phyloP scores from a whole-genome alignment of 1,140 invertebrate species.

The Drosophila triauraria region DNA sequence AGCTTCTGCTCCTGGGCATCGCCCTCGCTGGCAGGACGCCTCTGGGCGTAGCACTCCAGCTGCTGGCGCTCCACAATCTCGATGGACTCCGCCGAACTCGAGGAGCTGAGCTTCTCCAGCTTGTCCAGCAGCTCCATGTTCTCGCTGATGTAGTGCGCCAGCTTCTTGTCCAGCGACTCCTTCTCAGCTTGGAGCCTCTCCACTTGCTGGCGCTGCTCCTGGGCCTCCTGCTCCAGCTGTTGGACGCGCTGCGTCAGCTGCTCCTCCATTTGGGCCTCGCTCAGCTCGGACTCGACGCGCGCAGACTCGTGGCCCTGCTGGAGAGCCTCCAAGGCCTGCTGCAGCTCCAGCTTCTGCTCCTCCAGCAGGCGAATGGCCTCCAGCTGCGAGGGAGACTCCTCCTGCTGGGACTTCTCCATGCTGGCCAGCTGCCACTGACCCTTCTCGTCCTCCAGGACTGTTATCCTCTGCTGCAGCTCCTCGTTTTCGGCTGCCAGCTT shows the following conservation, averaged over 20 bases:
- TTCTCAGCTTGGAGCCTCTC: slow-evolving; percentile 86
- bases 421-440: slow-evolving; percentile 91
- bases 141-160: slow-evolving; percentile 88
- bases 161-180: slow-evolving; percentile 86
- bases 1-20: slow-evolving; percentile 31
- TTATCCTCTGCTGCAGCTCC: slow-evolving; percentile 91
- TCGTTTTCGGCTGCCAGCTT: slow-evolving; percentile 88
- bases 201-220: slow-evolving; percentile 84
- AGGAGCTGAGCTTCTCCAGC: slow-evolving; percentile 89
- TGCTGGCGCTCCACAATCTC: slow-evolving; percentile 89
- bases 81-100: slow-evolving; percentile 89
- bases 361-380: slow-evolving; percentile 74
- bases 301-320: slow-evolving; percentile 67
- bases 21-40: slow-evolving; percentile 39
- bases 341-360: slow-evolving; percentile 73
- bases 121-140: slow-evolving; percentile 89
- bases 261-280: slow-evolving; percentile 88
- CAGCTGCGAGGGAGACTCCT: slow-evolving; percentile 44
- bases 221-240: slow-evolving; percentile 87
- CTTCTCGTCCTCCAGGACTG: slow-evolving; percentile 95
- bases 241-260: slow-evolving; percentile 84
- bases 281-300: slow-evolving; percentile 89
- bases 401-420: slow-evolving; percentile 40
- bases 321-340: slow-evolving; percentile 60
- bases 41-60: slow-evolving; percentile 86